These are phyloP conservation scores for Dasyprocta punctata DNA, from an alignment of 2,113 vertebrate species.

Conservation along the genomic window DNA sequence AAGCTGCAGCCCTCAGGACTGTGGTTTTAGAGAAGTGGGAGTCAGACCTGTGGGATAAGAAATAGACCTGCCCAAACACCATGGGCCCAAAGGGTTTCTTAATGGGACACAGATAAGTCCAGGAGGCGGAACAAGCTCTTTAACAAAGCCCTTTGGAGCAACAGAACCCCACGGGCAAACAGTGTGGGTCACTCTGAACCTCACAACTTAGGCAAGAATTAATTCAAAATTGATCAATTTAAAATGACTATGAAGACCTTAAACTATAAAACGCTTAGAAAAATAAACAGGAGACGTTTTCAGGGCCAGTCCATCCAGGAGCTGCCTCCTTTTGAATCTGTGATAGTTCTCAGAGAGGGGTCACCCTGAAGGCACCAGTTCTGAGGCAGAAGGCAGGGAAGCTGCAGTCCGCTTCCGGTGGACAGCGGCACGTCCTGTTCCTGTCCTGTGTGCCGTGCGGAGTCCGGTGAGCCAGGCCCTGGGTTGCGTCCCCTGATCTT, in stretches of 20 bases:
- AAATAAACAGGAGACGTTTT: neutral
- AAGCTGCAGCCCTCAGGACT: fast-evolving
- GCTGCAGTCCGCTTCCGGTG: neutral
- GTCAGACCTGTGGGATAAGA: fast-evolving
- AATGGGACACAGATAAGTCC: fast-evolving
- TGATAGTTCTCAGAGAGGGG: neutral
- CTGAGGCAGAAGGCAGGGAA: neutral
- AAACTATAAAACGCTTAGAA: neutral
- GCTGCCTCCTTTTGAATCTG: fast-evolving
- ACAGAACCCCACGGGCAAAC: fast-evolving
- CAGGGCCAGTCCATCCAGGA: neutral
- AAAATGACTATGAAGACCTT: neutral
- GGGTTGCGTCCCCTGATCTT: fast-evolving
- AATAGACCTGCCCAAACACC: fast-evolving
- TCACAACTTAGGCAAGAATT: neutral
- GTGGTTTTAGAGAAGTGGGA: fast-evolving
- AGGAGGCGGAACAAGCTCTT: neutral
- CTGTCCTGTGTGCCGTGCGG: fast-evolving
- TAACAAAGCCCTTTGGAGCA: no score
- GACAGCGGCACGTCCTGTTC: neutral
- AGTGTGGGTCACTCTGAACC: fast-evolving
- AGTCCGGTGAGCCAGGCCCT: no score
- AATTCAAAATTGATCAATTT: neutral
- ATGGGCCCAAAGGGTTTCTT: fast-evolving
- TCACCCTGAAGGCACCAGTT: neutral